These are phyloP conservation scores for Invenusta paracnida DNA, from an alignment of 2,888 invertebrate species.

Conservation along the genomic window DNA sequence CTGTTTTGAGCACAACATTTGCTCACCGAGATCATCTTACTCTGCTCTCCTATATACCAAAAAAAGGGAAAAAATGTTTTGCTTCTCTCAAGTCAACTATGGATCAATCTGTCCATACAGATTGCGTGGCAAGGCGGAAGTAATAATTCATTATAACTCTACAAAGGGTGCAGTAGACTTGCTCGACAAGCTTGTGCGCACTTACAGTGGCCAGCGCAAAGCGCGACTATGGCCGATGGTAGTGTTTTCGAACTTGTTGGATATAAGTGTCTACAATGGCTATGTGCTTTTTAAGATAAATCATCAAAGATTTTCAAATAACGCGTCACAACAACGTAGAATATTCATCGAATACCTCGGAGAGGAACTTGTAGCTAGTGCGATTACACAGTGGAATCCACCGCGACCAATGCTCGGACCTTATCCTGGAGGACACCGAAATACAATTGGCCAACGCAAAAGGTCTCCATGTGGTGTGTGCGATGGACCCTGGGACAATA, in stretches of 20 bases:
- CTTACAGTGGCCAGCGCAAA: slow-evolving; percentile 9
- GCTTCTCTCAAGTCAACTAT: slow-evolving; percentile 32
- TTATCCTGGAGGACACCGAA: not conserved
- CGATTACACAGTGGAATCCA: not conserved
- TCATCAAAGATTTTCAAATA: not conserved
- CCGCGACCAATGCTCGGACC: not conserved
- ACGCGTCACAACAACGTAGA: not conserved
- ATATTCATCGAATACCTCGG: not conserved
- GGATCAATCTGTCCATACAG: slow-evolving; percentile 28
- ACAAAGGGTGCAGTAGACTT: slow-evolving; percentile 22
- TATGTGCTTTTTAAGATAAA: not conserved
- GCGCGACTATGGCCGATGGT: not conserved
- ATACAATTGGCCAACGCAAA: not conserved
- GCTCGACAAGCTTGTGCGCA: slow-evolving; percentile 32
- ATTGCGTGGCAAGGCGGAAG: not conserved
- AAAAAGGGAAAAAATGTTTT: slow-evolving; percentile 7
- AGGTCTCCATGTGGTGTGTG: slow-evolving; percentile 1
- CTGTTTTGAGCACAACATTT: slow-evolving; percentile 32
- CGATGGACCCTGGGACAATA: not conserved
- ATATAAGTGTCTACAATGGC: not conserved
- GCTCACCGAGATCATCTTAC: slow-evolving; percentile 32
- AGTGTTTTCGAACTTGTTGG: not conserved
- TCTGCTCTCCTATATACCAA: slow-evolving; percentile 24
- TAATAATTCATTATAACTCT: not conserved
- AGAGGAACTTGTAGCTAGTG: slow-evolving; percentile 16